These are phyloP conservation scores for Masnerella sp. DNA, from an alignment of 2,888 invertebrate genomes.

Conservation along the genomic window DNA sequence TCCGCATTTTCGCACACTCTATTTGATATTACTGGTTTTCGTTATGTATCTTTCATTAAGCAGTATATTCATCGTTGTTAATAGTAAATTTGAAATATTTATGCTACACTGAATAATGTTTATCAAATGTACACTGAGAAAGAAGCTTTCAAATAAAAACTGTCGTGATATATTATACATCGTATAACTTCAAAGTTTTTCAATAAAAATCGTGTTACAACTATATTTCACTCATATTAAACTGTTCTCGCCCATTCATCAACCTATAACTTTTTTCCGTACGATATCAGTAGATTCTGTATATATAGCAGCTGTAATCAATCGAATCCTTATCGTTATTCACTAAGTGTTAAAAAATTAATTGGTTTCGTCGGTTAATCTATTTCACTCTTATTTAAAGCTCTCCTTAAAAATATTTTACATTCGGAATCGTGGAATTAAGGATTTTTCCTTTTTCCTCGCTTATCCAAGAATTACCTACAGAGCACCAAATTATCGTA, in stretches of 20 bases:
- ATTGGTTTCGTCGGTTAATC: not conserved
- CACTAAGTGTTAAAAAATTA: not conserved
- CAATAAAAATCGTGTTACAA: not conserved
- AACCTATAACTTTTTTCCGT: slow-evolving; percentile 1
- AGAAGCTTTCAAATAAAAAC: not conserved
- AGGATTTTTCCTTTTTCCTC: not conserved
- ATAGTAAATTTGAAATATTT: slow-evolving; percentile 3
- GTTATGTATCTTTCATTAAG: slow-evolving; percentile 9
- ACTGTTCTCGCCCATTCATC: not conserved
- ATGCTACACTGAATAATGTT: not conserved
- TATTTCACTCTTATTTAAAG: slow-evolving; percentile 10
- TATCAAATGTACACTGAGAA: slow-evolving; percentile 7
- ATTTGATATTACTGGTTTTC: too few relatives aligned
- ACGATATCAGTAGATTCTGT: not conserved
- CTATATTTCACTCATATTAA: not conserved
- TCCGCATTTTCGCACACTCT: too few relatives aligned
- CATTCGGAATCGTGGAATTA: slow-evolving; percentile 25
- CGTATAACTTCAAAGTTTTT: too few relatives aligned
- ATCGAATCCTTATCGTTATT: not conserved
- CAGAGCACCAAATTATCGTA: slow-evolving; percentile 66
- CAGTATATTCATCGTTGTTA: slow-evolving; percentile 14
- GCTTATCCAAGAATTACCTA: slow-evolving; percentile 60
- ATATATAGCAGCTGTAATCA: too few relatives aligned
- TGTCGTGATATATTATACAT: too few relatives aligned
- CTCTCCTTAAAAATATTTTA: slow-evolving; percentile 31